Evolutionary conservation across 1,140 invertebrate species (phyloP).

Genomic region (Pararge aegeria): DNA sequence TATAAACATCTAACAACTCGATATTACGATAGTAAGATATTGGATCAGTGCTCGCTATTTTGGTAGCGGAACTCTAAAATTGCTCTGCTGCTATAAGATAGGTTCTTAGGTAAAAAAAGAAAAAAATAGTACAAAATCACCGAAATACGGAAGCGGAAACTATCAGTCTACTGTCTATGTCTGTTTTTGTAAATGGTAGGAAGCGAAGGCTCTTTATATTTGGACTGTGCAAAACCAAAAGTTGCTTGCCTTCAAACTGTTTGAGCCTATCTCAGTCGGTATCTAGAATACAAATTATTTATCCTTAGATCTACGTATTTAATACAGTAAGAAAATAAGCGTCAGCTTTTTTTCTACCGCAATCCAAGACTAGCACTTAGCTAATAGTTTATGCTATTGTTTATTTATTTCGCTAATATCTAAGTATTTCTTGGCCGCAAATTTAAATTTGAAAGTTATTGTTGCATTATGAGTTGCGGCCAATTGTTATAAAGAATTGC

Average conservation of each 20-base stretch:
- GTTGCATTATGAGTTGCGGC: neutral
- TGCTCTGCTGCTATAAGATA: no score
- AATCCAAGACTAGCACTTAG: conserved; percentile 6
- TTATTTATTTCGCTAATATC: conserved; percentile 11
- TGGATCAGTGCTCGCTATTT: no score
- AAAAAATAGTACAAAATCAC: no score
- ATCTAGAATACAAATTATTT: neutral
- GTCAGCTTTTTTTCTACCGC: conserved; percentile 16
- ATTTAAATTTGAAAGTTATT: neutral
- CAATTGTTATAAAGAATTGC: neutral
- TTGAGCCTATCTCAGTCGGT: neutral
- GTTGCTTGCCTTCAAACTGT: neutral
- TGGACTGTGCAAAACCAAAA: neutral
- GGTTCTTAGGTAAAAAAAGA: no score
- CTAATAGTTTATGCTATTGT: neutral
- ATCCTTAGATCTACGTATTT: no score
- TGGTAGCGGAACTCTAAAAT: no score
- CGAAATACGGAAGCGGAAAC: neutral
- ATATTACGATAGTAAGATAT: no score
- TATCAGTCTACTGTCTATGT: no score
- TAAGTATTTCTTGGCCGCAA: neutral
- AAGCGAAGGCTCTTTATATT: no score
- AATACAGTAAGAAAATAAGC: conserved; percentile 7
- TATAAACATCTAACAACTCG: no score
- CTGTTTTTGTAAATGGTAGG: no score